Evolutionary conservation across 2,888 invertebrate genomes (phyloP), one percentile per base, ranked within the genome.

Genomic region (Heteromurus nitidus): DNA sequence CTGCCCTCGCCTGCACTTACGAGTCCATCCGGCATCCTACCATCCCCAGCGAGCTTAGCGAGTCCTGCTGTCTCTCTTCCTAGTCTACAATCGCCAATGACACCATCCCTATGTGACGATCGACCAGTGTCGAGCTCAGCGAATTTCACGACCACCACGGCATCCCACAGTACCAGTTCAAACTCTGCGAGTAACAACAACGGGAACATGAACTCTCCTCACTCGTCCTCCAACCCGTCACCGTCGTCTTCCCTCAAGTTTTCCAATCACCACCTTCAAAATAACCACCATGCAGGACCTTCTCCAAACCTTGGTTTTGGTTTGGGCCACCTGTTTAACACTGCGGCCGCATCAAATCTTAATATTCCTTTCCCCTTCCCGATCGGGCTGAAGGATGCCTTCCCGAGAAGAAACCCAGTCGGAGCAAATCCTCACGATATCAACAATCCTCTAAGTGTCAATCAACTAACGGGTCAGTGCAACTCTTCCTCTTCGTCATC

Each of bases 361-460:
- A 81, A 82, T 77, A 77, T 85, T 44, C 86, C 84, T 11, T 83
- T 85, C 53, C 86, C 83, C 50, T 83, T 86, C 64, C 85, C 85
- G 16, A 77, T 82, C 65, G 84, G 84, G 26, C 73, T 84, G 58
- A 84, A 84, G 75, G 83, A 81, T 42, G 86, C 87, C 24, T 75
- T 83, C 76, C 90, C 91, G 73, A 91, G 91, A 86, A 91, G 96
- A 85, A 93, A 95, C 89, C 96, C 96, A 53, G 95, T 96, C 77
- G 96, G 96, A 82, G 95, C 96, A 62, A 96, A 96, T 90, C 96
- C 96, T 53, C 93, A 95, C 87, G 96, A 96, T 91, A 94, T 95
- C 86, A 96, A 96, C 91, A 96, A 96, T 91, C 96, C 96, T 77
- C 91, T 96, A 55, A 96, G 95, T 89, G 95, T 96, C 80, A 96